Evolutionary conservation across 2,888 invertebrate genomes (phyloP).

Genomic region (Lypha dubia): DNA sequence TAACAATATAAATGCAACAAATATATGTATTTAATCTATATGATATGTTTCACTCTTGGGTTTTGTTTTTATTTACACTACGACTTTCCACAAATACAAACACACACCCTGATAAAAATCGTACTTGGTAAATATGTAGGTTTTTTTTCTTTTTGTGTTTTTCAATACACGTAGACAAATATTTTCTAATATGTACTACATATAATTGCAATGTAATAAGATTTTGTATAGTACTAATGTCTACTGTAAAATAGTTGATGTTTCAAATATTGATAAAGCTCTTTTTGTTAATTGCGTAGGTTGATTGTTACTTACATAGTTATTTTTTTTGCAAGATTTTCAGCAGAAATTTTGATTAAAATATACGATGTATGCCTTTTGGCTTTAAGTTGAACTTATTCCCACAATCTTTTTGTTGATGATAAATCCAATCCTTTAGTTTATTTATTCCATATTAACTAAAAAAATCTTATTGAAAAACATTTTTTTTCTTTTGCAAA

Average conservation of each 20-base stretch:
- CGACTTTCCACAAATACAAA: slow-evolving; percentile 22
- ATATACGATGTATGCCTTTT: neutral
- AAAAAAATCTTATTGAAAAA: slow-evolving; percentile 9
- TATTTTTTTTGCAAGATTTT: slow-evolving; percentile 49
- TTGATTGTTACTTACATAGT: slow-evolving; percentile 50
- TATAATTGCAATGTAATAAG: slow-evolving; percentile 3
- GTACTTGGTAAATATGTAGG: neutral
- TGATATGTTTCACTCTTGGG: slow-evolving; percentile 3
- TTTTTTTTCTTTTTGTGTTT: neutral
- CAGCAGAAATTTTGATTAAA: neutral
- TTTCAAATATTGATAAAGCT: slow-evolving; percentile 51
- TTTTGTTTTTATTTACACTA: slow-evolving; percentile 47
- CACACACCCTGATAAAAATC: slow-evolving; percentile 25
- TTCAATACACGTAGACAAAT: slow-evolving; percentile 54
- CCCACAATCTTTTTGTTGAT: neutral
- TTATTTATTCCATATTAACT: neutral
- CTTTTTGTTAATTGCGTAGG: slow-evolving; percentile 65
- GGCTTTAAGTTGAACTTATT: neutral
- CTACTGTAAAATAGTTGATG: neutral
- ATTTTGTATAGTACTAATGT: neutral
- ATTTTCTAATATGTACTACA: slow-evolving; percentile 16
- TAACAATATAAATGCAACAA: slow-evolving; percentile 17
- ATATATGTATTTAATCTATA: slow-evolving; percentile 7
- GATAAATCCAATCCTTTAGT: neutral
- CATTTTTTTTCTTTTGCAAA: slow-evolving; percentile 6